Evolutionary conservation across 2,888 invertebrate genomes (phyloP).

Genomic region (Eupsilia transversa): DNA sequence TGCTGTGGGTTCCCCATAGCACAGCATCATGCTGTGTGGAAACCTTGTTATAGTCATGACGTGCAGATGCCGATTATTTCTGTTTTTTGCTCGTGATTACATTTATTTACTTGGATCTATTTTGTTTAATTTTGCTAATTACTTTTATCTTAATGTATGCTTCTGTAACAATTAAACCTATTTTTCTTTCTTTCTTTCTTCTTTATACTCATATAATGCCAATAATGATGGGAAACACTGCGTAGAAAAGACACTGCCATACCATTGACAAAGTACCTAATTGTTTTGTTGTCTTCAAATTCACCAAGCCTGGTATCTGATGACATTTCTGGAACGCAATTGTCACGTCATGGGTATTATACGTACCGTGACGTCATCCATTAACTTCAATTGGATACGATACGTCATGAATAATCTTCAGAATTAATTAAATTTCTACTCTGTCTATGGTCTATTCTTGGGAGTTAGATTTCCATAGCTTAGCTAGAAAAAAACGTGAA

Average conservation of each 20-base stretch:
- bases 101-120: no score
- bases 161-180: no score
- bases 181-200: no score
- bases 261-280: neutral
- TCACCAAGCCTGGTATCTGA: constrained; percentile 11
- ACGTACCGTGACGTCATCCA: constrained; percentile 26
- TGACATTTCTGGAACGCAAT: constrained; percentile 28
- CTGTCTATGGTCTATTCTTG: constrained; percentile 2
- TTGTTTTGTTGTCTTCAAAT: constrained; percentile 42
- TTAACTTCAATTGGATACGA: constrained; percentile 40
- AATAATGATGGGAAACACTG: neutral
- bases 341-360: constrained; percentile 44
- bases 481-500: constrained; percentile 3
- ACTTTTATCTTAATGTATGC: no score
- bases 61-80: neutral
- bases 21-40: no score
- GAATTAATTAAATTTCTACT: constrained; percentile 30
- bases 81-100: neutral
- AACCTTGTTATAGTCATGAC: neutral
- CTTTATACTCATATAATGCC: neutral
- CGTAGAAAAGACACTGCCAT: neutral
- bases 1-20: no score
- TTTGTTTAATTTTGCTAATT: no score
- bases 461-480: constrained; percentile 21
- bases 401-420: constrained; percentile 49